phyloP scores from a whole-genome alignment of 2,888 invertebrate species.

The Lampropteryx suffumata region DNA sequence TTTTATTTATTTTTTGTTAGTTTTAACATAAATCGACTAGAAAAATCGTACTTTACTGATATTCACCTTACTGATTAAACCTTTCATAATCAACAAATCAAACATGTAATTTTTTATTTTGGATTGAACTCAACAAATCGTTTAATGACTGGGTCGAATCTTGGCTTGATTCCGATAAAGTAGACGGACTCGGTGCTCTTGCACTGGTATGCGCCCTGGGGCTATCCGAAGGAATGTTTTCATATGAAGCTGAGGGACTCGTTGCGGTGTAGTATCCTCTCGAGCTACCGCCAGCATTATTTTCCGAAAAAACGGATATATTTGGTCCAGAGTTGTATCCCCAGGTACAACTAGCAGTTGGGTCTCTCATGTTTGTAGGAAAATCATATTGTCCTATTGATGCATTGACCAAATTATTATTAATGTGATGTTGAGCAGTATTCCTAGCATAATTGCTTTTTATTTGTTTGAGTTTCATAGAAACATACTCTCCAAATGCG shows the following conservation, averaged over 20 bases:
- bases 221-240: too few species aligned
- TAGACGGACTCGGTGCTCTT: background rate
- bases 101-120: constrained; percentile 27
- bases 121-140: constrained; percentile 34
- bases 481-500: constrained; percentile 32
- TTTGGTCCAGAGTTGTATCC: constrained; percentile 32
- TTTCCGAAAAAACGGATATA: constrained; percentile 32
- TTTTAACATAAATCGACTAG: too few species aligned
- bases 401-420: constrained; percentile 33
- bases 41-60: too few species aligned
- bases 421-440: constrained; percentile 32
- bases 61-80: too few species aligned
- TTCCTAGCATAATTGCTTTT: constrained; percentile 27
- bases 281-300: constrained; percentile 36
- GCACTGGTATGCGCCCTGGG: too few species aligned
- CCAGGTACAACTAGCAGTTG: constrained; percentile 33
- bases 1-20: too few species aligned
- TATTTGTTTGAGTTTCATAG: constrained; percentile 34
- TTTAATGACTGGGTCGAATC: constrained; percentile 34
- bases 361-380: constrained; percentile 26
- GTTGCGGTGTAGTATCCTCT: constrained; percentile 37
- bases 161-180: constrained; percentile 33
- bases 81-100: background rate
- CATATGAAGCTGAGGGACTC: constrained; percentile 21
- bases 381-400: constrained; percentile 26